These are phyloP conservation scores for Darevskia nairensis DNA, from an alignment of 2,797 vertebrate genomes.

Conservation along the genomic window DNA sequence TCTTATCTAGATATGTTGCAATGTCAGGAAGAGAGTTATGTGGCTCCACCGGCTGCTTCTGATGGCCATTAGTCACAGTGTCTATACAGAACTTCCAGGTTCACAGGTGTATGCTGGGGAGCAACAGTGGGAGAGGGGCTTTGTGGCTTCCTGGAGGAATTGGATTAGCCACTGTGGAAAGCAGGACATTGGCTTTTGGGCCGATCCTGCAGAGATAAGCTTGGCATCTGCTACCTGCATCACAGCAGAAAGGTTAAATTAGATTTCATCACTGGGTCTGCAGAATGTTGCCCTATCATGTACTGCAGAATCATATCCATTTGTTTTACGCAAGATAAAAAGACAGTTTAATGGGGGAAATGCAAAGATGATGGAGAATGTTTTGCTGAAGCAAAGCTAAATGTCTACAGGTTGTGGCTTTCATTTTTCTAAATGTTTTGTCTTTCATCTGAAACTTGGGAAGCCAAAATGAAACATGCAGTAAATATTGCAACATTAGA, in stretches of 20 bases:
- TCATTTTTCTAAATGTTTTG: slow-evolving; percentile 33
- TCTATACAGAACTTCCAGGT: not conserved
- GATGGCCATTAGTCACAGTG: not conserved
- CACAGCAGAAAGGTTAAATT: not conserved
- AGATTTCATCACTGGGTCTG: not conserved
- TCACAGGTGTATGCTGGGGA: not conserved
- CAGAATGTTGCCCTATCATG: not conserved
- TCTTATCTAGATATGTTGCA: too few relatives aligned
- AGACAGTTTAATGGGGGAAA: slow-evolving; percentile 6
- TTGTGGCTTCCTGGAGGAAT: not conserved
- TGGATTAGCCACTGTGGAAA: not conserved
- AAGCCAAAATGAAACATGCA: slow-evolving; percentile 28
- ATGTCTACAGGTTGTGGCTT: not conserved
- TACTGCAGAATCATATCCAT: slow-evolving; percentile 21
- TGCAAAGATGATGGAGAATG: slow-evolving; percentile 5
- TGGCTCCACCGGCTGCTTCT: not conserved
- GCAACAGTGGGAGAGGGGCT: not conserved
- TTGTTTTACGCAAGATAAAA: not conserved
- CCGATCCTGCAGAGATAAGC: not conserved
- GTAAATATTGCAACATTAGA: slow-evolving; percentile 38
- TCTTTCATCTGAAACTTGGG: slow-evolving; percentile 42
- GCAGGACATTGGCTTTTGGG: not conserved
- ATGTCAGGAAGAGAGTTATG: too few relatives aligned
- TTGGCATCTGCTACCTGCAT: not conserved
- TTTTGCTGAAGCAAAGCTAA: slow-evolving; percentile 17